These are phyloP conservation scores for Tretioscincus oriximinensis DNA, from an alignment of 2,113 vertebrate genomes.

Conservation along the genomic window DNA sequence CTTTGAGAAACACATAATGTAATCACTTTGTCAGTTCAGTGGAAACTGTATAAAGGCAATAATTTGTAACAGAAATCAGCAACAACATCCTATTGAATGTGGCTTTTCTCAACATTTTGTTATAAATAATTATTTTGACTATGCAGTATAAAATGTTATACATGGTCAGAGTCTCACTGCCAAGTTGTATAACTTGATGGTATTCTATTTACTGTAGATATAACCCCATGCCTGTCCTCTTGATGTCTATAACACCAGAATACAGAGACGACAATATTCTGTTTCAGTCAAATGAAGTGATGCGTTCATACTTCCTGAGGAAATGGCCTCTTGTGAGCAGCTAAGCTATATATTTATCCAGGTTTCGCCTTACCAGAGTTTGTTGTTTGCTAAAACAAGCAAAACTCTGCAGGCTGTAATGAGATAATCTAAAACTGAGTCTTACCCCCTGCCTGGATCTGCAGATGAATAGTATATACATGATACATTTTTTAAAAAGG, in stretches of 20 bases:
- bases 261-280: constrained; percentile 20
- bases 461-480: constrained; percentile 34
- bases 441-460: constrained; percentile 24
- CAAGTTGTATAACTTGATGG: constrained; percentile 32
- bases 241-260: constrained; percentile 30
- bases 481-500: constrained; percentile 41
- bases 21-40: constrained; percentile 53
- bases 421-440: constrained; percentile 42
- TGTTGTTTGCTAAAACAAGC: constrained; percentile 43
- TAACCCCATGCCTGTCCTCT: constrained; percentile 45
- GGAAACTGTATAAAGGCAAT: constrained; percentile 45
- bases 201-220: constrained; percentile 32
- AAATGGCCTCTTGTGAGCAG: constrained; percentile 42
- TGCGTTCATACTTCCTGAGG: constrained; percentile 47
- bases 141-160: constrained; percentile 44
- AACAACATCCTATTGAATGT: constrained; percentile 44
- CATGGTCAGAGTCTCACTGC: constrained; percentile 31
- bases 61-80: constrained; percentile 54
- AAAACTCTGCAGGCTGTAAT: constrained; percentile 35
- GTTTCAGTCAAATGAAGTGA: constrained; percentile 40
- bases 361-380: constrained; percentile 43
- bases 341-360: constrained; percentile 55
- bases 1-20: constrained; percentile 43
- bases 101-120: constrained; percentile 36
- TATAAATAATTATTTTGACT: constrained; percentile 50